A percentile compares a stretch with the other conserved stretches of the same genome.
These are phyloP conservation scores for Nesidiocoris tenuis DNA, from an alignment of 2,888 invertebrate species.

Conservation along the genomic window DNA sequence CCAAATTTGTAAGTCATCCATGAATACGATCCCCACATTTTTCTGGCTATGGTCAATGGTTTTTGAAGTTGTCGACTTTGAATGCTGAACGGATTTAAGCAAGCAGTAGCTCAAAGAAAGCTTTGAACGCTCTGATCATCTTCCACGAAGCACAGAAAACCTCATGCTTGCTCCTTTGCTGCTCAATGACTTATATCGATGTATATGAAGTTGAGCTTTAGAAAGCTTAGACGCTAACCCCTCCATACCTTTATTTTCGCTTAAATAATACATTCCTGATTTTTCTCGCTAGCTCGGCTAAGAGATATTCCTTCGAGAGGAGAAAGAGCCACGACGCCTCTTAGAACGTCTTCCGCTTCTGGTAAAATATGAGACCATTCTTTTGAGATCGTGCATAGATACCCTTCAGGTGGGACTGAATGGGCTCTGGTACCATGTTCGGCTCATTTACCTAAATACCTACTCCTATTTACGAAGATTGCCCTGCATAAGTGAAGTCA, in stretches of 20 bases:
- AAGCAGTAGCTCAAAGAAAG: no score
- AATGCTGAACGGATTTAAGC: no score
- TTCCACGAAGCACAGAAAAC: not conserved
- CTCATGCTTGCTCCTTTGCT: not conserved
- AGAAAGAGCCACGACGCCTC: conserved; percentile 42
- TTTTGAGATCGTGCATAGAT: not conserved
- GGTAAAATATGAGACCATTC: conserved; percentile 14
- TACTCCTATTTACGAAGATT: no score
- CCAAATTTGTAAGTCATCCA: no score
- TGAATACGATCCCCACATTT: no score
- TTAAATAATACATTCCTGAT: conserved; percentile 6
- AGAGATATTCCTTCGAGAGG: conserved; percentile 38
- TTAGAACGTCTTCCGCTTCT: conserved; percentile 21
- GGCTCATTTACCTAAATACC: no score
- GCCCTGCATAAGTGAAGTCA: no score
- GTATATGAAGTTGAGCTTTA: no score
- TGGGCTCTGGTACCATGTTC: not conserved
- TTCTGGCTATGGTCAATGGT: no score
- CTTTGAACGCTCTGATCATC: no score
- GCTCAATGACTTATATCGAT: not conserved
- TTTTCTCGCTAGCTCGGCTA: conserved; percentile 25
- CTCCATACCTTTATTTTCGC: conserved; percentile 4
- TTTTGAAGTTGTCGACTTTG: no score
- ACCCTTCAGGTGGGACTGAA: not conserved
- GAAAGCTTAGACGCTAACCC: conserved; percentile 1